Base-by-base conservation (phyloP, 2,113 vertebrate species). In the Pomatostomus ruficeps region DNA sequence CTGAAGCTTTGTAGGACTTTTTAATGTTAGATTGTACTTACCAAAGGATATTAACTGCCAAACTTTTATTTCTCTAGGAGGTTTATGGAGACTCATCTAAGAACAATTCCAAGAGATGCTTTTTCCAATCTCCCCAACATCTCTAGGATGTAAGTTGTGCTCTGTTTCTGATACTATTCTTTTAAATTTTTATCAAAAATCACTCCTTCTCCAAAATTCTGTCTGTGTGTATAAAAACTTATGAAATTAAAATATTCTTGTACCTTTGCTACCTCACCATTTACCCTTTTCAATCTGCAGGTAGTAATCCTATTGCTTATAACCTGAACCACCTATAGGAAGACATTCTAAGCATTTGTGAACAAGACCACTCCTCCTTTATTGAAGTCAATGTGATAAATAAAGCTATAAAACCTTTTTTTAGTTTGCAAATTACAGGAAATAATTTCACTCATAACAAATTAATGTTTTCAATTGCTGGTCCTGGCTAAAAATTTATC, bases 91-190 rank as follows among this genome's bases (percentile, higher is more conserved):
- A 99, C 99, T 42, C 97, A 97, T 49, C 97, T 99, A 88, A 97
- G 96, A 74, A 98, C 98, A 22, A 97, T 99, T 77, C 98, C 98
- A 66, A 96, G 97, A 67, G 97, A 95, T 5, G 99, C 98, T 31
- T 99, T 99, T 85, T 97, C 98, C 92, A 98, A 97, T 95, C 97
- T 99, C 93, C 98, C 98, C 95, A 99, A 99, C 97, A 98, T 99
- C 95, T 99, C 99, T 86, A 98, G 98, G 74, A 99, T 99, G 99
- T 99, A 98, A 99, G 99, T 99, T 82, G 85, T 76, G 26, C 43
- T 90, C 54, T 22, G n/a, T 35, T 91, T 94, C 31, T 62, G 22
- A 52, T 43, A 71, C 18, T 95, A 38, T 63, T 88, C 25, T 66
- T 83, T 46, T 35, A 68, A 3, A 11, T 59, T 62, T 73, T 63